Base-by-base conservation (phyloP, 2,113 vertebrate species). In the Rhea americana region DNA sequence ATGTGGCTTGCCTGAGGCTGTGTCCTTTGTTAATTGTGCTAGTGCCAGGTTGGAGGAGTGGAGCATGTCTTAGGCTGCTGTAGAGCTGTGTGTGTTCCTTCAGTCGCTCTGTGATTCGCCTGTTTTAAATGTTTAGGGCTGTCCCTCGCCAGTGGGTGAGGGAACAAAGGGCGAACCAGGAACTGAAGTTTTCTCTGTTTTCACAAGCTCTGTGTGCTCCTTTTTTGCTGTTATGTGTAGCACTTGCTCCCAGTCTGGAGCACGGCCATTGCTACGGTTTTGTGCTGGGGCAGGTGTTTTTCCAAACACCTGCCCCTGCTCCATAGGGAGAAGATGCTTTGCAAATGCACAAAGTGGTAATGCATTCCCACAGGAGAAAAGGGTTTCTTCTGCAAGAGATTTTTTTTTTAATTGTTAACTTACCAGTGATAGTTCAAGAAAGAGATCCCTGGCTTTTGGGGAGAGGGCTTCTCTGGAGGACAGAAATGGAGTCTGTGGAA, bases 21-120 rank as follows among this genome's bases (percentile, higher is more conserved):
- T 17, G 6, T 28, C 30, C 2, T 4, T 32, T 47, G 70, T 73
- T 0, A 3, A 62, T 71, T 0, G 0, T 50, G 62, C 62, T 0
- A 1, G 32, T 47, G 35, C 35, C 35, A 35, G 35, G 35, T 35
- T 35, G 61, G 71, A 14, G 45, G 45, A 47, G 45, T 5, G 10
- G 25, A 50, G 51, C 2, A 0, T 14, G 28, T 5, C 0, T 7
- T 50, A 32, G 58, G 58, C 32, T 35, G 19, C 13, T 47, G 26
- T 28, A 58, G 32, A 88, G 66, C 72, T 90, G 55, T 26, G 1
- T 62, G 76, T 90, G 67, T 1, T 7, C 22, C 39, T 63, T 89
- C 41, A 37, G 15, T 58, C 2, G 11, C 25, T 85, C 25, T 8
- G 1, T 24, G 24, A 43, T 24, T 71, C 35, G 16, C 32, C 47